A percentile compares a stretch with the other conserved stretches of the same genome.
Conservation (phyloP, 2,888 invertebrate genomes). For the Drosophila barbarae region DNA sequence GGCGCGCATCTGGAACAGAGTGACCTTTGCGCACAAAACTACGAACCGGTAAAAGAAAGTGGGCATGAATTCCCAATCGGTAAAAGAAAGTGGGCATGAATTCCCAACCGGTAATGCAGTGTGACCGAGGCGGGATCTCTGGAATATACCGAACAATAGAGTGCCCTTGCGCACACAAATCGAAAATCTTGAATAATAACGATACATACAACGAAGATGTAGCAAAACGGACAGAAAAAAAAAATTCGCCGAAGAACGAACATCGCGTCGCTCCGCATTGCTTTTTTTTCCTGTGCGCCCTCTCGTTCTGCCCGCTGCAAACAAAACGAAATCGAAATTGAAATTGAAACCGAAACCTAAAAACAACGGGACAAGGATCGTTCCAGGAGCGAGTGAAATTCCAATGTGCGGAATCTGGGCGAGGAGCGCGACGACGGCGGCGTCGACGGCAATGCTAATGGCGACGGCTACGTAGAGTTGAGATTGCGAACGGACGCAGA, state of each 20-base stretch:
- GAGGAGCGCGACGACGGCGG: conserved; percentile 14
- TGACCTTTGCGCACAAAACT: no score
- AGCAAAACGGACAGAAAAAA: no score
- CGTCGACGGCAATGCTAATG: conserved; percentile 4
- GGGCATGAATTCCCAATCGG: no score
- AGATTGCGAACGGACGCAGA: conserved; percentile 31
- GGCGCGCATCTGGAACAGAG: no score
- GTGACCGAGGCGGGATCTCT: no score
- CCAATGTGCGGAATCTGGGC: conserved; percentile 30
- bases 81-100: no score
- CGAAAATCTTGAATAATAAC: no score
- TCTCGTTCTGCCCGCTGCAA: conserved; percentile 21
- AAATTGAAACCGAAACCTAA: conserved; percentile 1
- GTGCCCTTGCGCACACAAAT: no score
- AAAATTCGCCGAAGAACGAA: conserved; percentile 2
- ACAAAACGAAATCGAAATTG: conserved; percentile 10
- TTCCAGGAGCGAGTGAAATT: conserved; percentile 13
- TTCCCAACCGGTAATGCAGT: no score
- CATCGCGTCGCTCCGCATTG: conserved; percentile 6
- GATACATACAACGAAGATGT: no score
- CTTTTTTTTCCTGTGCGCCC: conserved; percentile 20
- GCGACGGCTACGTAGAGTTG: conserved; percentile 25
- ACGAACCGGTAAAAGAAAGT: no score
- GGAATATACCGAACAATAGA: no score
- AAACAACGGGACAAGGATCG: conserved; percentile 15